Percentiles rank a stretch among this genome's conserved stretches.
Evolutionary conservation across 1,140 invertebrate genomes (phyloP).

Genomic region (Linepithema humile): DNA sequence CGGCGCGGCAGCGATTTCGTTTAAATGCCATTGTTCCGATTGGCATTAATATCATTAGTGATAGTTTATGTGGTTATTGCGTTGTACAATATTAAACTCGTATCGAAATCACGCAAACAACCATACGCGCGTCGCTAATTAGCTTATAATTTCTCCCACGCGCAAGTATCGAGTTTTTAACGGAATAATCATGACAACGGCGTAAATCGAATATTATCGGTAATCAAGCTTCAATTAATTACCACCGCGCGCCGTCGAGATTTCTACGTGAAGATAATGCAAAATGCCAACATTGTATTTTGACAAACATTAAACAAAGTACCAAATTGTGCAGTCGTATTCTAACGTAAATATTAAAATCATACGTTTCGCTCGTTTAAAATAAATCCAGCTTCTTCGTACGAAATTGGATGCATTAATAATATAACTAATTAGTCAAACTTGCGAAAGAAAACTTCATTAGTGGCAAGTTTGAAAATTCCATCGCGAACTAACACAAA

Average conservation of each 20-base stretch:
- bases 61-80: slow-evolving; percentile 54
- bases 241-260: slow-evolving; percentile 17
- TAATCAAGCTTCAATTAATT: slow-evolving; percentile 54
- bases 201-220: slow-evolving; percentile 45
- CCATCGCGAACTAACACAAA: not conserved
- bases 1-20: slow-evolving; percentile 20
- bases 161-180: slow-evolving; percentile 42
- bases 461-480: not conserved
- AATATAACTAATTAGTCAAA: not conserved
- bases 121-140: slow-evolving; percentile 39
- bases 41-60: slow-evolving; percentile 53
- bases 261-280: slow-evolving; percentile 21
- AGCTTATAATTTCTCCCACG: slow-evolving; percentile 40
- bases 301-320: not conserved
- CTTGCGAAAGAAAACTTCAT: too few species aligned
- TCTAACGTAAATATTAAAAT: not conserved
- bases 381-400: not conserved
- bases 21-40: slow-evolving; percentile 53
- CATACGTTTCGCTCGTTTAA: not conserved
- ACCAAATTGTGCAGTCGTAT: not conserved
- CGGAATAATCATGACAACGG: slow-evolving; percentile 34
- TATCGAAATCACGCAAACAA: slow-evolving; percentile 51
- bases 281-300: not conserved
- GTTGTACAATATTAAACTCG: slow-evolving; percentile 47
- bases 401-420: not conserved